phyloP scores from a whole-genome alignment of 2,888 invertebrate species.

The Drosophila colorata region DNA sequence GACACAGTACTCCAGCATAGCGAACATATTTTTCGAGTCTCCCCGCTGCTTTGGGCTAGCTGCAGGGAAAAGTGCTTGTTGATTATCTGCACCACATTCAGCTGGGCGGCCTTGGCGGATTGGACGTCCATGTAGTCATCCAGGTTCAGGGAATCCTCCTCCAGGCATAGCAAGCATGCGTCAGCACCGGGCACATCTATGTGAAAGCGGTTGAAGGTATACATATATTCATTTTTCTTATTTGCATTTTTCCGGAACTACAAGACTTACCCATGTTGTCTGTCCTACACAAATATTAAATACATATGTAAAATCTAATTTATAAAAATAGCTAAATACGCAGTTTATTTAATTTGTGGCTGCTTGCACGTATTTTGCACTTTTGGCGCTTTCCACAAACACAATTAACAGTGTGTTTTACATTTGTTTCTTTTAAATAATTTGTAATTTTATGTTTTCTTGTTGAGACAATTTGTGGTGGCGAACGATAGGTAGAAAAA shows the following conservation, averaged over 20 bases:
- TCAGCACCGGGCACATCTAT: constrained; percentile 30
- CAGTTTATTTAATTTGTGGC: neutral
- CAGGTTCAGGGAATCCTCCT: constrained; percentile 48
- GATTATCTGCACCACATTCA: constrained; percentile 59
- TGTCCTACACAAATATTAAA: constrained; percentile 29
- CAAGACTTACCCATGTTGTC: constrained; percentile 52
- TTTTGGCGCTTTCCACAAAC: neutral
- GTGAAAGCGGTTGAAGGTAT: neutral
- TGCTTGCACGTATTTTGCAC: no score
- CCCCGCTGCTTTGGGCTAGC: constrained; percentile 53
- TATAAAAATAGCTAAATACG: neutral
- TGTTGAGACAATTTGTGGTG: constrained; percentile 50
- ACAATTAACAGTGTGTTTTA: constrained; percentile 23
- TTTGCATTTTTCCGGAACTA: neutral
- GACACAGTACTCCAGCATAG: constrained; percentile 76
- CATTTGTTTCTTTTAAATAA: constrained; percentile 40
- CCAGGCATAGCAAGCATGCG: constrained; percentile 64
- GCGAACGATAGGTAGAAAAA: constrained; percentile 30
- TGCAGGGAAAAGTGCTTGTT: constrained; percentile 63
- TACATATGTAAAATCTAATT: constrained; percentile 28
- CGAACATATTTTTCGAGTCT: constrained; percentile 64
- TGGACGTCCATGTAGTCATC: constrained; percentile 52
- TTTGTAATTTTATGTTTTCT: constrained; percentile 56
- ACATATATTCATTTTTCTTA: neutral
- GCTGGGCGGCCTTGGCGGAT: constrained; percentile 40